Percentiles rank a stretch among this genome's conserved stretches.
These are phyloP conservation scores for Notodonta dromedarius DNA, from an alignment of 2,888 invertebrate species.

Conservation along the genomic window DNA sequence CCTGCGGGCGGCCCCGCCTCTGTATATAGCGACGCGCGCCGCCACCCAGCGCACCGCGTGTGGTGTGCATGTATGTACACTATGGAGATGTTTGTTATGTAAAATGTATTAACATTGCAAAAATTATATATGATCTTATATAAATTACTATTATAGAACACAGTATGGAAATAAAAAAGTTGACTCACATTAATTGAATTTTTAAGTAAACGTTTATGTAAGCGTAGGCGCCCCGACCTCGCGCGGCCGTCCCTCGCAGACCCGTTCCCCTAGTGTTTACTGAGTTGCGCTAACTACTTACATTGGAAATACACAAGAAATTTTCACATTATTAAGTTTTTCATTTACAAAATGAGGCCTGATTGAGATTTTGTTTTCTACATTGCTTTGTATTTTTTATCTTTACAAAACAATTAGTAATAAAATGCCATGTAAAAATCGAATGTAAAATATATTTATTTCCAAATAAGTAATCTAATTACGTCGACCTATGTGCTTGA, in stretches of 20 bases:
- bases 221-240: constrained; percentile 59
- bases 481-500: constrained; percentile 6
- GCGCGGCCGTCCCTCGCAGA: constrained; percentile 34
- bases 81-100: constrained; percentile 82
- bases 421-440: constrained; percentile 10
- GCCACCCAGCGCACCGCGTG: constrained; percentile 56
- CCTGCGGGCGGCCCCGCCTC: constrained; percentile 52
- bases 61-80: constrained; percentile 79
- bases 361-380: constrained; percentile 41
- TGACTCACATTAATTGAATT: constrained; percentile 81
- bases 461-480: constrained; percentile 1
- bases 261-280: constrained; percentile 57
- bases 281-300: constrained; percentile 61
- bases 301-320: constrained; percentile 77
- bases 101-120: constrained; percentile 84
- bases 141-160: constrained; percentile 84
- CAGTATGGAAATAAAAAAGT: constrained; percentile 83
- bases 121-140: constrained; percentile 84
- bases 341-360: constrained; percentile 59
- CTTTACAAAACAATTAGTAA: constrained; percentile 7
- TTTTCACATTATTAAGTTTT: constrained; percentile 76
- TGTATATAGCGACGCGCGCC: constrained; percentile 64
- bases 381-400: constrained; percentile 15
- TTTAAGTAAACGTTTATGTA: constrained; percentile 71
- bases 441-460: constrained; percentile 6